Percentiles rank a stretch among this genome's conserved stretches.
These are phyloP conservation scores for Distichodus sexfasciatus DNA, from an alignment of 2,797 vertebrate genomes.

Conservation along the genomic window DNA sequence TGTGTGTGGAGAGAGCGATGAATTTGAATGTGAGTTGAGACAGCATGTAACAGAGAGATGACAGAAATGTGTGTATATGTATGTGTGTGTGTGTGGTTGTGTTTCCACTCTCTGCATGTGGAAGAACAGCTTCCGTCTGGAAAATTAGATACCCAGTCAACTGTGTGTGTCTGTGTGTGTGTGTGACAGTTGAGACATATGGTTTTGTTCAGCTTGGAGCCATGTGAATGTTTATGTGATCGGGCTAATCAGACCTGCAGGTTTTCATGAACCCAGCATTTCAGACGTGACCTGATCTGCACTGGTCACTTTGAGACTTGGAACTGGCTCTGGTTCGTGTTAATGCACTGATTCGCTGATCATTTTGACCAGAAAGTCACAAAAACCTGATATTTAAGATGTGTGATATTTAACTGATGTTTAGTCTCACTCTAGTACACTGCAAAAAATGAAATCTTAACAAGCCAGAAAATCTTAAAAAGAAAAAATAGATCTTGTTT, in stretches of 20 bases:
- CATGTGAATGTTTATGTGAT: slow-evolving; percentile 26
- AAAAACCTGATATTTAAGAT: too few species aligned
- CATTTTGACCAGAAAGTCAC: too few species aligned
- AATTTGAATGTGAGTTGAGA: not conserved
- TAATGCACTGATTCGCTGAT: not conserved
- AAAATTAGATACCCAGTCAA: not conserved
- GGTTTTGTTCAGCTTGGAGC: not conserved
- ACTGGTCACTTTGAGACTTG: not conserved
- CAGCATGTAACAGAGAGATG: not conserved
- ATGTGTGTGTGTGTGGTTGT: not conserved
- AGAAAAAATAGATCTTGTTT: too few species aligned
- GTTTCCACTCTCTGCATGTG: not conserved
- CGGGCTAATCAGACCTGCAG: slow-evolving; percentile 6
- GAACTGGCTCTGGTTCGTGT: not conserved
- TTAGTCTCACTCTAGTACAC: too few species aligned
- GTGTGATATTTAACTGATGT: too few species aligned
- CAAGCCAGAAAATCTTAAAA: too few species aligned
- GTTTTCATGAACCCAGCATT: not conserved
- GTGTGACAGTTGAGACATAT: too few species aligned
- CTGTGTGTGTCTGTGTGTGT: not conserved
- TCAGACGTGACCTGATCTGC: not conserved
- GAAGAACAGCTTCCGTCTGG: not conserved
- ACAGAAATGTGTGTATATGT: not conserved
- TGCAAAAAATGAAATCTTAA: too few species aligned
- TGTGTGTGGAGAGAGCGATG: not conserved